Base-by-base conservation (phyloP, 2,888 invertebrate species). In the Amblyjoppa fuscipennis region DNA sequence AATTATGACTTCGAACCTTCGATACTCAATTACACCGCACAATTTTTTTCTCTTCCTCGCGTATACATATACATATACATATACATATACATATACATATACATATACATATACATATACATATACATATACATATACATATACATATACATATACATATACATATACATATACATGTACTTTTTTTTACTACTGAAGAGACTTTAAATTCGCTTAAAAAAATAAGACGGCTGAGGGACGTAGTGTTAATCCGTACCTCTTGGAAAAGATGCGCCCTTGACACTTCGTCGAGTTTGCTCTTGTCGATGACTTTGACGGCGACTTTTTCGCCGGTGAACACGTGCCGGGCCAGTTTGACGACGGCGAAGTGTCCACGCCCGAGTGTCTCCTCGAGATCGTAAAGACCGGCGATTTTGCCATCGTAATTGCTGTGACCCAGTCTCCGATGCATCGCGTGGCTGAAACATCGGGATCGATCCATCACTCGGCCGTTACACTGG, bases 301-400 rank as follows among this genome's bases (percentile, higher is more conserved):
- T 99, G 95, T 99, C 99, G 92, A 99, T 99, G 87, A 99, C 98
- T 96, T 99, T 99, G 78, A 99, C 98, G 80, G 99, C 98, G 81
- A 99, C 99, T 95, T 98, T 98, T 95, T 99, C 99, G 53, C 99
- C 99, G 76, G 99, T 99, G 95, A 99, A 99, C 83, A 99, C 99
- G 96, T 99, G 99, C 88, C 98, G 96, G 38, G 99, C 99, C 88
- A 99, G 95, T 95, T 99, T 99, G 68, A 99, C 99, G 87, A 99
- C 99, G 87, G 99, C 99, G 95, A 99, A 99, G 95, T 99, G 99
- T 84, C 99, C 99, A 85, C 98, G 97, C 70, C 99, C 99, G 82
- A 99, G 96, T 4, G 99, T 99, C 94, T 99, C 98, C 94, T 99
- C 98, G 93, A 99, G 96, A 95, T 99, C 99, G 95, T 99, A 99